phyloP scores from a whole-genome alignment of 30 jellyfish, hydroid and myxozoan genomes.

The Rhopilema esculentum region DNA sequence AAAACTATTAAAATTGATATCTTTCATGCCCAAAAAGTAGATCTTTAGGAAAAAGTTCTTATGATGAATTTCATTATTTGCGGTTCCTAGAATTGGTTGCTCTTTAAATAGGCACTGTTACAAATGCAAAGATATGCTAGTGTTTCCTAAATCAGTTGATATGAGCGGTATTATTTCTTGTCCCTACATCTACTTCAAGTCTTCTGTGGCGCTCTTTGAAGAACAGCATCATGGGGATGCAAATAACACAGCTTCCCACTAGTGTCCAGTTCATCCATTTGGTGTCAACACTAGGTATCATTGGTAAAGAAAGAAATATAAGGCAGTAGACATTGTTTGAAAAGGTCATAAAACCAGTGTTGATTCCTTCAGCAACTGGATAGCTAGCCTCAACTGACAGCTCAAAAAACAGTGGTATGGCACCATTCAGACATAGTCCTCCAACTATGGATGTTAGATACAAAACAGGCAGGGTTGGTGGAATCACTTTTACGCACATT shows the following conservation, averaged over 20 bases:
- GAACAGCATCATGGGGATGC: conserved; percentile 94
- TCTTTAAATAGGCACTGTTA: too few relatives aligned
- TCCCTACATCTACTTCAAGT: conserved; percentile 86
- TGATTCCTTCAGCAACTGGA: conserved; percentile 99
- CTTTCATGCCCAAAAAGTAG: too few relatives aligned
- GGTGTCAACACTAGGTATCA: conserved; percentile 89
- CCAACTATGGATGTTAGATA: conserved; percentile 87
- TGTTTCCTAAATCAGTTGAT: neutral
- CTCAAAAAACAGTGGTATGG: conserved; percentile 97
- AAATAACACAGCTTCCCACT: conserved; percentile 90
- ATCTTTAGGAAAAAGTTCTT: too few relatives aligned
- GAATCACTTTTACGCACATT: conserved; percentile 84
- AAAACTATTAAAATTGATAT: too few relatives aligned
- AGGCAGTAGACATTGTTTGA: conserved; percentile 94
- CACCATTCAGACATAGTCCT: conserved; percentile 95
- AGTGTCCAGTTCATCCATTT: conserved; percentile 99
- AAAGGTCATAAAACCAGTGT: conserved; percentile 98
- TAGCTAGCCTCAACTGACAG: conserved; percentile 98
- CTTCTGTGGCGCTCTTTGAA: conserved; percentile 92
- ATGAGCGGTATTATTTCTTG: conserved; percentile 23
- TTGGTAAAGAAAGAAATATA: conserved; percentile 89
- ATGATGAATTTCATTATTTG: too few relatives aligned
- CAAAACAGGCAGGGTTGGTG: conserved; percentile 83
- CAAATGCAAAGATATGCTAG: neutral
- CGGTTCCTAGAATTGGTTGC: too few relatives aligned